A percentile compares a stretch with the other conserved stretches of the same genome.
Evolutionary conservation across 2,113 vertebrate genomes (phyloP).

Genomic region (Dipodomys stephensi): DNA sequence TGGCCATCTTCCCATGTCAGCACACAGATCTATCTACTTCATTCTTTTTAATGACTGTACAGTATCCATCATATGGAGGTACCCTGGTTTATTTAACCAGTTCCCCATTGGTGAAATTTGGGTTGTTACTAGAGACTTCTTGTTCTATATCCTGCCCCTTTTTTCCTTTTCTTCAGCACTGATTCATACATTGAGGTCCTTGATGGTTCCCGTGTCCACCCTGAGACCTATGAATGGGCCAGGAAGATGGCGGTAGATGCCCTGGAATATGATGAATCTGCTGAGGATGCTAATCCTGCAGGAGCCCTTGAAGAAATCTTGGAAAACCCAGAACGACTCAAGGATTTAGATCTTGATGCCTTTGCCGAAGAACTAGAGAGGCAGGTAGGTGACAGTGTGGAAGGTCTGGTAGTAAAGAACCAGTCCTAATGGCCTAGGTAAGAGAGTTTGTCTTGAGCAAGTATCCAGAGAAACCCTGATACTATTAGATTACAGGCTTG

Average conservation of each 20-base stretch:
- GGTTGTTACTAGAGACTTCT: slow-evolving; percentile 63
- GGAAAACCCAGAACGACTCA: slow-evolving; percentile 97
- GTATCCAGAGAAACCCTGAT: neutral
- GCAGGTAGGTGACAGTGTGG: slow-evolving; percentile 90
- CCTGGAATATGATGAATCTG: slow-evolving; percentile 97
- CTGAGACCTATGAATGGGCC: slow-evolving; percentile 99
- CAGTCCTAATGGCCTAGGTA: neutral
- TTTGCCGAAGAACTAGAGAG: slow-evolving; percentile 99
- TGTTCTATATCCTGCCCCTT: slow-evolving; percentile 59
- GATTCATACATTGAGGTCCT: slow-evolving; percentile 99
- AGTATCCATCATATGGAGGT: slow-evolving; percentile 76
- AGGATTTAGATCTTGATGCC: slow-evolving; percentile 97
- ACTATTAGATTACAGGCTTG: neutral
- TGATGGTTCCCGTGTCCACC: slow-evolving; percentile 97
- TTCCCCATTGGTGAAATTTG: slow-evolving; percentile 74
- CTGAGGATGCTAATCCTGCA: slow-evolving; percentile 98
- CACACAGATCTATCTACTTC: slow-evolving; percentile 73
- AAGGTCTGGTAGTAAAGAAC: neutral
- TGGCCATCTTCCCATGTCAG: slow-evolving; percentile 81
- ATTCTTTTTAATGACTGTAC: slow-evolving; percentile 78
- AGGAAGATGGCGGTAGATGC: slow-evolving; percentile 99
- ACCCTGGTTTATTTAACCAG: slow-evolving; percentile 74
- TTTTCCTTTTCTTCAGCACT: slow-evolving; percentile 88
- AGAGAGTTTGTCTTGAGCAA: neutral
- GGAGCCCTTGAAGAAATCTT: slow-evolving; percentile 98